A percentile compares a stretch with the other conserved stretches of the same genome.
Conservation (phyloP, 2,797 vertebrate genomes). For the Tangara arthus region DNA sequence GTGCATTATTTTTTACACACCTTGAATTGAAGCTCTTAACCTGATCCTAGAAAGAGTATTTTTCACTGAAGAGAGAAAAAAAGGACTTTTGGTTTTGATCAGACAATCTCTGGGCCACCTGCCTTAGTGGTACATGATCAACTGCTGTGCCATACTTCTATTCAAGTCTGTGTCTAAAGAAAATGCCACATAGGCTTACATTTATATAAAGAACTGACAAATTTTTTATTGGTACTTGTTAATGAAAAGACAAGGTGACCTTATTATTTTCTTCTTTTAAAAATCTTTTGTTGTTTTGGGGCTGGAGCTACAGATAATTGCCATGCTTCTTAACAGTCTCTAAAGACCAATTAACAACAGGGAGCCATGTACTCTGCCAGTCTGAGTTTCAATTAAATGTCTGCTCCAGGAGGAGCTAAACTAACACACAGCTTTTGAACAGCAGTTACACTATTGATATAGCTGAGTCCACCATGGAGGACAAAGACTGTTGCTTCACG, state of each 20-base stretch:
- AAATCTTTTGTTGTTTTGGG: not conserved
- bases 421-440: not conserved
- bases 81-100: not conserved
- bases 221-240: not conserved
- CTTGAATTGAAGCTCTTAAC: not conserved
- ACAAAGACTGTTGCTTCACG: not conserved
- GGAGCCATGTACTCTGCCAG: constrained; percentile 18
- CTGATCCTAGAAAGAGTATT: not conserved
- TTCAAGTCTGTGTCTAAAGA: not conserved
- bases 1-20: not conserved
- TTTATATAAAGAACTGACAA: not conserved
- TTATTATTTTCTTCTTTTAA: constrained; percentile 25
- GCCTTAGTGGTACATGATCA: not conserved
- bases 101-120: not conserved
- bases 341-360: constrained; percentile 66
- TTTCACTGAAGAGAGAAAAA: not conserved
- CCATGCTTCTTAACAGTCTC: constrained; percentile 43
- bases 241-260: constrained; percentile 36
- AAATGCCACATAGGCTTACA: not conserved
- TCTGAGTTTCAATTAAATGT: constrained; percentile 64
- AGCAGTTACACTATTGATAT: constrained; percentile 4
- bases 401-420: constrained; percentile 38
- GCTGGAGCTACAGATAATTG: constrained; percentile 45
- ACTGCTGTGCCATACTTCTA: not conserved
- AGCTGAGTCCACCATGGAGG: constrained; percentile 4